A percentile compares a stretch with the other conserved stretches of the same genome.
Conservation (phyloP, 2,113 vertebrate species). For the Nothocercus nigrocapillus region DNA sequence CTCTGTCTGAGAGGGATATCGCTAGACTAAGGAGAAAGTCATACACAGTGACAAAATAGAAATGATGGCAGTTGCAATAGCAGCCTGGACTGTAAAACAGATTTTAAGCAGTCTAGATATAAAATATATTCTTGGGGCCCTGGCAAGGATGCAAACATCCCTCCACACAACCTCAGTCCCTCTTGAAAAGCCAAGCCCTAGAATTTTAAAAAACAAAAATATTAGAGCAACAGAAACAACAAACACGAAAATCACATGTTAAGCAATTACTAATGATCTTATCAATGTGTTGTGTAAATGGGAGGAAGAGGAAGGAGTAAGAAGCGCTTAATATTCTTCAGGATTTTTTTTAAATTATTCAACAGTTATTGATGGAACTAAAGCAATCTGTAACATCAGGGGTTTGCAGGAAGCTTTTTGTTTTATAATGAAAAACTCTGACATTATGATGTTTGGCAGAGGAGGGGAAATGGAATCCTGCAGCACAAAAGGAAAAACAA, state of each 20-base stretch:
- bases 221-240: slow-evolving; percentile 25
- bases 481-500: neutral
- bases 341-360: neutral
- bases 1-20: neutral
- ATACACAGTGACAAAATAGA: neutral
- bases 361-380: rapidly evolving
- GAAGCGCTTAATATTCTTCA: neutral
- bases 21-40: neutral
- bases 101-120: slow-evolving; percentile 1
- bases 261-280: neutral
- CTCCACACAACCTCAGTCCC: slow-evolving; percentile 17
- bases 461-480: neutral
- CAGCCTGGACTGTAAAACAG: neutral
- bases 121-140: neutral
- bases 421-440: neutral
- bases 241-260: slow-evolving; percentile 23
- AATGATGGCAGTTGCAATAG: neutral
- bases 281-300: neutral
- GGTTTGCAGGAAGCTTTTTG: neutral
- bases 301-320: neutral
- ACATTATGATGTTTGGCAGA: neutral
- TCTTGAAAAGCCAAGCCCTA: slow-evolving; percentile 24
- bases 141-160: slow-evolving; percentile 8
- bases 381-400: neutral
- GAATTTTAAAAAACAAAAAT: slow-evolving; percentile 40